phyloP scores from a whole-genome alignment of 2,113 vertebrate species.

The Scomber scombrus region DNA sequence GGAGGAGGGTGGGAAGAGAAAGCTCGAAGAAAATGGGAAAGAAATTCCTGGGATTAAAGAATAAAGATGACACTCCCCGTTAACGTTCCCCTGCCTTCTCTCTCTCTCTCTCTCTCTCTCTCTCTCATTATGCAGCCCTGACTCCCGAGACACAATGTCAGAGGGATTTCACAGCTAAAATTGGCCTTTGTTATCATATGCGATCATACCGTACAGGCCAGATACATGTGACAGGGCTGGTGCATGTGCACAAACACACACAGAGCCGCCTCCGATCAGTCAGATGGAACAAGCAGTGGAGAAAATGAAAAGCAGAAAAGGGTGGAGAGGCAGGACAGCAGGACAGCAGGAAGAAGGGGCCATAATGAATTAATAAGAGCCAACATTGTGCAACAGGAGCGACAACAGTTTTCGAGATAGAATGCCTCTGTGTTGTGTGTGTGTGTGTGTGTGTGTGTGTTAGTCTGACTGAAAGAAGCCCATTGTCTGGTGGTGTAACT shows the following conservation, averaged over 20 bases:
- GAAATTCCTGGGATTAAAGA: constrained; percentile 67
- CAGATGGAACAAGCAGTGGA: constrained; percentile 33
- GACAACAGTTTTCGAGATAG: constrained; percentile 68
- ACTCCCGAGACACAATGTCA: constrained; percentile 44
- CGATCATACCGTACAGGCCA: constrained; percentile 39
- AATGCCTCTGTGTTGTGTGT: constrained; percentile 49
- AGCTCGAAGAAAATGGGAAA: constrained; percentile 12
- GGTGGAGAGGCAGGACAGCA: constrained; percentile 38
- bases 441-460: constrained; percentile 24
- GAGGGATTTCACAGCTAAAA: constrained; percentile 58
- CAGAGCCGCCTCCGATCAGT: constrained; percentile 39
- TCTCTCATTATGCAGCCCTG: constrained; percentile 56
- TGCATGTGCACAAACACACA: constrained; percentile 1
- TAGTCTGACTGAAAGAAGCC: constrained; percentile 69
- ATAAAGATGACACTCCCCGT: constrained; percentile 68
- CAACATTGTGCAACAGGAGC: constrained; percentile 76
- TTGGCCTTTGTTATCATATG: constrained; percentile 60
- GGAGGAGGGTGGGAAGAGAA: not conserved
- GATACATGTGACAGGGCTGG: constrained; percentile 43
- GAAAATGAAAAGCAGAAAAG: constrained; percentile 59
- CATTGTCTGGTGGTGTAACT: constrained; percentile 76
- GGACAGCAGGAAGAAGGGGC: constrained; percentile 42
- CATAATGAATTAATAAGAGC: constrained; percentile 71
- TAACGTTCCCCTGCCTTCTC: constrained; percentile 37
- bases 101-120: constrained; percentile 25